phyloP scores from a whole-genome alignment of 2,113 vertebrate genomes.

The Hippocampus comes region DNA sequence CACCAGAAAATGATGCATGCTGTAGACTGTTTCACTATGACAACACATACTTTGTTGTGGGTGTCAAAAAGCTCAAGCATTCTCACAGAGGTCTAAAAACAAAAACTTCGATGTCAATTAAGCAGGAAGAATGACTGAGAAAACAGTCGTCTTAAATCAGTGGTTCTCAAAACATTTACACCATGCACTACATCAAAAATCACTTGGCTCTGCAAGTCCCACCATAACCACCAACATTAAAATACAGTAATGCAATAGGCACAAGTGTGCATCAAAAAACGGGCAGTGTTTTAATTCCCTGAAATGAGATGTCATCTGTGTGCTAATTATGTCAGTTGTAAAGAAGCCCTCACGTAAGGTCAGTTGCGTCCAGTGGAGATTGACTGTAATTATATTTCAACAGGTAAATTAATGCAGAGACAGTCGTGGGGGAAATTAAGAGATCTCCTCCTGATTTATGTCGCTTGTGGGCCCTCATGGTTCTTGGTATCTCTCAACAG shows the following conservation, averaged over 20 bases:
- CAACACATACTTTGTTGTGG: neutral
- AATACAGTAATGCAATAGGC: too few species aligned
- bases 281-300: too few species aligned
- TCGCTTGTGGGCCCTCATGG: neutral
- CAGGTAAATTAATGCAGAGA: neutral
- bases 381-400: neutral
- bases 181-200: too few species aligned
- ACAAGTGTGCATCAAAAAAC: too few species aligned
- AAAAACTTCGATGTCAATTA: neutral
- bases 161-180: too few species aligned
- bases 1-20: neutral
- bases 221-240: too few species aligned
- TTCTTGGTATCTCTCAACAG: slow-evolving; percentile 33
- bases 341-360: too few species aligned
- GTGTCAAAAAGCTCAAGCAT: slow-evolving; percentile 20
- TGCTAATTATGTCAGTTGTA: neutral
- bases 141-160: neutral
- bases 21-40: neutral
- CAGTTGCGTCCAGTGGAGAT: neutral
- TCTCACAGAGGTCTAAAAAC: neutral
- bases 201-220: too few species aligned
- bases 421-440: neutral
- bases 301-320: too few species aligned
- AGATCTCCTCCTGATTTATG: neutral
- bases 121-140: neutral